Conservation (phyloP, 2,113 vertebrate species). For the Brachyistius frenatus region DNA sequence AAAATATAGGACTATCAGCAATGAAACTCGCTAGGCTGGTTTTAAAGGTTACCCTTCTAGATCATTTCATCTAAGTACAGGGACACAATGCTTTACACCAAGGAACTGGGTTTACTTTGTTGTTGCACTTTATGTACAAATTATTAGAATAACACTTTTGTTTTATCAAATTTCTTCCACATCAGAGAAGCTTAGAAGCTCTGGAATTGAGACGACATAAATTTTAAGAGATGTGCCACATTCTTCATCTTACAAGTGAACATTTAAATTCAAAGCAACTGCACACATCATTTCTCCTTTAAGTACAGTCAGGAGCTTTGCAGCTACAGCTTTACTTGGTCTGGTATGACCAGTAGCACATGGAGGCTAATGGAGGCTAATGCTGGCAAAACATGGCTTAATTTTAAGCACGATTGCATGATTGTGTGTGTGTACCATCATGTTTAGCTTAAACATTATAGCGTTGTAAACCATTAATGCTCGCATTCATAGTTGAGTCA, state of each 20-base stretch:
- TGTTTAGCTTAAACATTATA: too few relatives aligned
- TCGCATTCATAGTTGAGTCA: too few relatives aligned
- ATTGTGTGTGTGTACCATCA: too few relatives aligned
- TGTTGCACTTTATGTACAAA: neutral
- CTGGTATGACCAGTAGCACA: neutral
- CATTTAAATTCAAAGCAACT: neutral
- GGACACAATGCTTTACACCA: neutral
- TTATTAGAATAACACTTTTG: too few relatives aligned
- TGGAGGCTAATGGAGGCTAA: too few relatives aligned
- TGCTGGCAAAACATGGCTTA: too few relatives aligned
- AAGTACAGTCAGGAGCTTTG: constrained; percentile 5
- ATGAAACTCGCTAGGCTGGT: neutral
- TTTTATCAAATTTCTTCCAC: too few relatives aligned
- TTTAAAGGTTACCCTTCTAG: neutral
- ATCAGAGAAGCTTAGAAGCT: too few relatives aligned
- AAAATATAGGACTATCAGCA: constrained; percentile 3
- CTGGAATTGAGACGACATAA: too few relatives aligned
- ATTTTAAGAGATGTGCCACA: neutral
- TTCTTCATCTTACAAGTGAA: neutral
- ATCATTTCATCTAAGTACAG: neutral
- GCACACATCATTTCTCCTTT: constrained; percentile 4
- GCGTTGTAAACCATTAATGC: too few relatives aligned
- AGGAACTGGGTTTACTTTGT: neutral
- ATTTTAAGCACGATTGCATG: too few relatives aligned
- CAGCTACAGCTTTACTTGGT: constrained; percentile 1